Evolutionary conservation across 2,888 invertebrate genomes (phyloP), one percentile per base, ranked within the genome.

Genomic region (Erannis defoliaria): DNA sequence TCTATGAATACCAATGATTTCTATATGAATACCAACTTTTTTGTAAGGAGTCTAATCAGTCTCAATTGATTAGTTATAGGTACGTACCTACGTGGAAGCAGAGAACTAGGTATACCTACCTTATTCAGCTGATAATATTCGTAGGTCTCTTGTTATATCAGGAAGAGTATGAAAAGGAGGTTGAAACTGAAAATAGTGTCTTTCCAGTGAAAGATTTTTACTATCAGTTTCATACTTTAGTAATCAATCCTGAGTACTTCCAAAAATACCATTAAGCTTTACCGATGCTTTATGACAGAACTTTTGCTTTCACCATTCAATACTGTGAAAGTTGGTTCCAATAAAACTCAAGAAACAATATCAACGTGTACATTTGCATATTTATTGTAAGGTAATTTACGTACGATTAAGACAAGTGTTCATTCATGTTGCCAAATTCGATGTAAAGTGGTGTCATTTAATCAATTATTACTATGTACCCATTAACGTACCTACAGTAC

Each of bases 371-470:
- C 63, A 68, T 74, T 72, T 72, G 69, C 71, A 77, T 77, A 75
- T 64, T 62, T 76, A 74, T 66, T 65, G 69, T 76, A 77, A 74
- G 73, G 75, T 72, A 72, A 73, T 55, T 55, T 40, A 61, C 70
- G 70, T 80, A 37, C 16, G 33, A 33, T 5, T 37, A 83, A 82
- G 81, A 79, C 68, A 80, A 81, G 92, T 90, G 91, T 93, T 92
- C 90, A 90, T 88, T 78, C 84, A 83, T 80, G 89, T 86, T 93
- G 93, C 93, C 93, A 93, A 93, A 93, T 88, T 91, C 81, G 81
- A 75, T 89, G 83, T 92, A 87, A 85, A 85, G 85, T 86, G 81
- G 84, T 84, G 77, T 86, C 85, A 83, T 84, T 81, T 88, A 82
- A 84, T 85, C 86, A 85, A 88, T 86, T 85, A 86, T 84, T 84